phyloP scores from a whole-genome alignment of 2,113 vertebrate genomes.

The Myotis yumanensis region DNA sequence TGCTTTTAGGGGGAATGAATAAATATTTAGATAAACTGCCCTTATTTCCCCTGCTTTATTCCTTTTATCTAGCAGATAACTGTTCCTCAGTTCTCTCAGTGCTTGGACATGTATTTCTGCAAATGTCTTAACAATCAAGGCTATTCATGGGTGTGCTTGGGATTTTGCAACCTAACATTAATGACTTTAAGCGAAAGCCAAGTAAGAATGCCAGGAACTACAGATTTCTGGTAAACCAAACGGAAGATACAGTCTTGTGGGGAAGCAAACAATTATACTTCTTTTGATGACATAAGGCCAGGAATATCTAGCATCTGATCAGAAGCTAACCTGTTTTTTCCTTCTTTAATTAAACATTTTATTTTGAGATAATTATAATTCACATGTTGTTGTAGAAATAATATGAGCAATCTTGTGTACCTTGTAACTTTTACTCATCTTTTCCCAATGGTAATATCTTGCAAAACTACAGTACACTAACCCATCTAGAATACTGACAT shows the following conservation, averaged over 20 bases:
- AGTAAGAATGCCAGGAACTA: not conserved
- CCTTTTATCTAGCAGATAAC: not conserved
- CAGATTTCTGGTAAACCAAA: slow-evolving; percentile 44
- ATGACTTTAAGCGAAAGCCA: not conserved
- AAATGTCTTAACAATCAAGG: not conserved
- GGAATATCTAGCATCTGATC: slow-evolving; percentile 1
- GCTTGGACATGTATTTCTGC: not conserved
- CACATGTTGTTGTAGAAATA: not conserved
- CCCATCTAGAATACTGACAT: not conserved
- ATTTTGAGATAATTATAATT: slow-evolving; percentile 54
- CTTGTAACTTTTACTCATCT: not conserved
- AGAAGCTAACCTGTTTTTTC: not conserved
- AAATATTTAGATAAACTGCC: not conserved
- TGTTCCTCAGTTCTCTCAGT: not conserved
- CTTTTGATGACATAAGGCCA: not conserved
- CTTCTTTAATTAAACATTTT: slow-evolving; percentile 5
- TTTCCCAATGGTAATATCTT: not conserved
- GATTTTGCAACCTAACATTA: not conserved
- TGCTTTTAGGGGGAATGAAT: not conserved
- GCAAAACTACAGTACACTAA: not conserved
- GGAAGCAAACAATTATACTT: not conserved
- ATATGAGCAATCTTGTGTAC: not conserved
- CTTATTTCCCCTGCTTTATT: not conserved
- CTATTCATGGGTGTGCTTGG: not conserved
- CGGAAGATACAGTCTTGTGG: not conserved